phyloP scores from a whole-genome alignment of 1,140 invertebrate species.

The Oreohelix idahoensis region DNA sequence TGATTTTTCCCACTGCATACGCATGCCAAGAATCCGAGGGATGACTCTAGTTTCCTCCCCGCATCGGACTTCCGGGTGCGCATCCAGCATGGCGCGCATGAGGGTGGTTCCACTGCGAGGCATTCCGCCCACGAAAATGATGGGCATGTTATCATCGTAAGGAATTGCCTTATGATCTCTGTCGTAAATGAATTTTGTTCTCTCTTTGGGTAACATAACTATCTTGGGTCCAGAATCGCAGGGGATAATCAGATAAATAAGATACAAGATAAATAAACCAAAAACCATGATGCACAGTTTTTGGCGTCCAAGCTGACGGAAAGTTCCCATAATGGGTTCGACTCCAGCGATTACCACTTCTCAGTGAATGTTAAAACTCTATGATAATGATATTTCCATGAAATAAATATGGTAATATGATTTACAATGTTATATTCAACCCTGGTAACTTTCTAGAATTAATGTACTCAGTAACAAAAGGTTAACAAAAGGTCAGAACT shows the following conservation, averaged over 20 bases:
- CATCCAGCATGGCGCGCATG: constrained; percentile 97
- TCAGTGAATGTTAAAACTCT: no score
- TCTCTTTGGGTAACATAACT: constrained; percentile 64
- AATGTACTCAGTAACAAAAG: no score
- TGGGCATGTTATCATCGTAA: constrained; percentile 85
- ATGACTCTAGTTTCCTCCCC: constrained; percentile 98
- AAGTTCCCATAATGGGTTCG: constrained; percentile 23
- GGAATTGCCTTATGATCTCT: constrained; percentile 58
- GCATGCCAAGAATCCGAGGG: constrained; percentile 76
- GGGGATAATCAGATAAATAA: constrained; percentile 46
- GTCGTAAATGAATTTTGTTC: constrained; percentile 57
- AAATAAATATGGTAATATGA: no score
- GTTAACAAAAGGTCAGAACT: no score
- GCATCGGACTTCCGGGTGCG: constrained; percentile 97
- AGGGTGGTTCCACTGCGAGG: constrained; percentile 96
- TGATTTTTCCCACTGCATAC: constrained; percentile 66
- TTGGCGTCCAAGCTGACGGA: constrained; percentile 1
- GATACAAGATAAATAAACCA: constrained; percentile 17
- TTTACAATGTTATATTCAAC: no score
- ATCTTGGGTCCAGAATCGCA: constrained; percentile 48
- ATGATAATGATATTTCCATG: no score
- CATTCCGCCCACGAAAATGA: constrained; percentile 98
- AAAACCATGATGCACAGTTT: constrained; percentile 19
- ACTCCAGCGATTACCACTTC: neutral
- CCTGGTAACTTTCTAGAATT: no score